Evolutionary conservation across 2,888 invertebrate genomes (phyloP).

Genomic region (Doris montereyensis): DNA sequence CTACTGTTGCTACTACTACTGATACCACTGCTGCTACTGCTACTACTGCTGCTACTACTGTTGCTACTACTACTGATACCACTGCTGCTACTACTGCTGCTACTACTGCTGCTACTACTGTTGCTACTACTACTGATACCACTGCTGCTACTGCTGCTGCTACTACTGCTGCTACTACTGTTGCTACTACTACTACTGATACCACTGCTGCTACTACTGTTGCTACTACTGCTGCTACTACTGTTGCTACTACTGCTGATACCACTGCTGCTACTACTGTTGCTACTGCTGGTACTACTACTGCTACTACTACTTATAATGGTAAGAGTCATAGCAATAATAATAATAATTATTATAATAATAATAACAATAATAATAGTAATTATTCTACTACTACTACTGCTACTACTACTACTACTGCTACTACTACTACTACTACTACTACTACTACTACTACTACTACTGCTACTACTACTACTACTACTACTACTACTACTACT

Average conservation of each 20-base stretch:
- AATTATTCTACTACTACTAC: constrained; percentile 1
- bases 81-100: background rate
- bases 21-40: background rate
- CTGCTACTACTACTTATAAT: background rate
- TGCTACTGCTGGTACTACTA: background rate
- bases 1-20: constrained; percentile 11
- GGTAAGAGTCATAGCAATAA: background rate
- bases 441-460: constrained; percentile 9
- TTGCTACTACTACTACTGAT: background rate
- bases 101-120: background rate
- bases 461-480: constrained; percentile 12
- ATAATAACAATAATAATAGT: background rate
- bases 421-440: constrained; percentile 8
- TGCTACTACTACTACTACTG: constrained; percentile 7
- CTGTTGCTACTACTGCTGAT: background rate
- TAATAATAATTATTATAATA: too few species aligned
- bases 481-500: background rate
- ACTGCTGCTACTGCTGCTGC: background rate
- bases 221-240: constrained; percentile 8
- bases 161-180: constrained; percentile 13
- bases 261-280: background rate
- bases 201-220: constrained; percentile 7
- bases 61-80: background rate
- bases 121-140: background rate
- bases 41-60: background rate